Conservation (phyloP, 2,888 invertebrate genomes). For the Balanococcus diminutus region DNA sequence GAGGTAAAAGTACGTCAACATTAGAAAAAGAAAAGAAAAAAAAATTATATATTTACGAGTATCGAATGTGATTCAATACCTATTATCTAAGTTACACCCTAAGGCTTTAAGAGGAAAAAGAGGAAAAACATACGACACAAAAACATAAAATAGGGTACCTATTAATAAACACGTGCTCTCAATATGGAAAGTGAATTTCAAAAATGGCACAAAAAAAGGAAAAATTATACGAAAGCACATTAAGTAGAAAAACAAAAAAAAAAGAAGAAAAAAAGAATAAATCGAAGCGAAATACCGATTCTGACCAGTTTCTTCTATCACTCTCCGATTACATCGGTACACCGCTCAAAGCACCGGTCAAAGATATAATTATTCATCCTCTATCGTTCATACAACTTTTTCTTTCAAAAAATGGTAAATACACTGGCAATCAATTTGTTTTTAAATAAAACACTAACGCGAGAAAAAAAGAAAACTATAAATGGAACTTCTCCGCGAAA, state of each 20-base stretch:
- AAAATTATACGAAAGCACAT: constrained; percentile 27
- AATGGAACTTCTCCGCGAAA: neutral
- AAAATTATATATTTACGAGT: constrained; percentile 5
- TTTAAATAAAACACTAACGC: neutral
- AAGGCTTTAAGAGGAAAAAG: neutral
- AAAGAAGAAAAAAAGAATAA: constrained; percentile 12
- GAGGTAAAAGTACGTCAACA: constrained; percentile 36
- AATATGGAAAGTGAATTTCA: constrained; percentile 16
- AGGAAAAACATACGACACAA: neutral
- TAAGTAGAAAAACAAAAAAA: constrained; percentile 30
- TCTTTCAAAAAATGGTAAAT: constrained; percentile 15
- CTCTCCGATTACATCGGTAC: constrained; percentile 29
- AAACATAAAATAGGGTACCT: constrained; percentile 17
- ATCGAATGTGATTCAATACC: constrained; percentile 18
- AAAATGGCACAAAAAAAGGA: constrained; percentile 40
- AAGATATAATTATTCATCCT: neutral
- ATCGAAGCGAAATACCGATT: constrained; percentile 10
- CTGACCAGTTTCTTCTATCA: constrained; percentile 14
- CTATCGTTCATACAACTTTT: neutral
- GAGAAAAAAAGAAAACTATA: neutral
- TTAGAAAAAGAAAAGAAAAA: constrained; percentile 34
- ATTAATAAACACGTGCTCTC: constrained; percentile 4
- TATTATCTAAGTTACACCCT: neutral
- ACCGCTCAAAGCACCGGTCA: constrained; percentile 26
- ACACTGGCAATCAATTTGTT: neutral